A percentile compares a stretch with the other conserved stretches of the same genome.
These are phyloP conservation scores for Alosa alosa DNA, from an alignment of 2,113 vertebrate genomes.

Conservation along the genomic window DNA sequence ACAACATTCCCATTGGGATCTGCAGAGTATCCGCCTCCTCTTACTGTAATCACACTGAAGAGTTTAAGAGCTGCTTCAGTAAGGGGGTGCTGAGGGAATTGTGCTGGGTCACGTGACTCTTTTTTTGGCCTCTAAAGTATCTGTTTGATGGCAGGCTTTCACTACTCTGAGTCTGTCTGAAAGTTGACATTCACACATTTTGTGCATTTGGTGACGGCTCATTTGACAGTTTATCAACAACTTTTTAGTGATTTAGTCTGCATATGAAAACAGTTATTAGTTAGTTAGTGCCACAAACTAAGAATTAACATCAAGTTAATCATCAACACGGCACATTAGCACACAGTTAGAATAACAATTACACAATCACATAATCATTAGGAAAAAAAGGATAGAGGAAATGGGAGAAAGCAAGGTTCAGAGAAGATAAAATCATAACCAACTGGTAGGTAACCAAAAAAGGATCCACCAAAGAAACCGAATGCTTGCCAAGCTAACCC, in stretches of 20 bases:
- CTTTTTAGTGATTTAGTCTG: background rate
- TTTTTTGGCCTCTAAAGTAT: background rate
- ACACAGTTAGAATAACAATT: background rate
- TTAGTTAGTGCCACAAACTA: background rate
- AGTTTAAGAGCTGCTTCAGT: too few relatives aligned
- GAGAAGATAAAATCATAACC: conserved; percentile 45
- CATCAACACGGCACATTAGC: background rate
- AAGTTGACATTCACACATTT: background rate
- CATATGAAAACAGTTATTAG: background rate
- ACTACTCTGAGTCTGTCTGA: background rate
- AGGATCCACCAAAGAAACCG: conserved; percentile 50
- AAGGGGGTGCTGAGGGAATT: too few relatives aligned
- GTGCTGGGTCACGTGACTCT: too few relatives aligned
- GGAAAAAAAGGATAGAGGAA: conserved; percentile 39
- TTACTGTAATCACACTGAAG: too few relatives aligned
- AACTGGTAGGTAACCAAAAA: conserved; percentile 53
- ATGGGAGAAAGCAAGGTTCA: conserved; percentile 45
- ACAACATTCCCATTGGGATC: too few relatives aligned
- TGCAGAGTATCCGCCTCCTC: too few relatives aligned
- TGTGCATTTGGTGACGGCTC: background rate
- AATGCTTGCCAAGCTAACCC: conserved; percentile 52
- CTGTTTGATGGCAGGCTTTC: background rate
- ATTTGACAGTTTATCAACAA: too few relatives aligned
- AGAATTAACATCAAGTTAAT: background rate
- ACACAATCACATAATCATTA: conserved; percentile 13